Conservation (phyloP, 2,888 invertebrate species). For the Eupithecia inturbata region DNA sequence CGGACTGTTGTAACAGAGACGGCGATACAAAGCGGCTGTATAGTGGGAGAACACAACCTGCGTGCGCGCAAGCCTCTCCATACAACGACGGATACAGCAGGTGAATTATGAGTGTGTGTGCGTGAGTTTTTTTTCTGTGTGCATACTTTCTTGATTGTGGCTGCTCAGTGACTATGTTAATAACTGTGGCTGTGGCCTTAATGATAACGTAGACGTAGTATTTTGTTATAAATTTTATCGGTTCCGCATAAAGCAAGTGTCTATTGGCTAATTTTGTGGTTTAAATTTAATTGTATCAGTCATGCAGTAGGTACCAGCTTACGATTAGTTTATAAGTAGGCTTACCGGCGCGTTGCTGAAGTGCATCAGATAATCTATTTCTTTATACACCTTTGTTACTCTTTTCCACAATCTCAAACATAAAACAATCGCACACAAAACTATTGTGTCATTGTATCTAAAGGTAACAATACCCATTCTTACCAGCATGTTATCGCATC, state of each 20-base stretch:
- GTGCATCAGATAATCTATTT: background rate
- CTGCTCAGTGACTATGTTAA: conserved; percentile 17
- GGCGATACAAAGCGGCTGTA: conserved; percentile 55
- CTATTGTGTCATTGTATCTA: conserved; percentile 7
- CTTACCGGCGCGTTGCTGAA: background rate
- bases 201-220: conserved; percentile 79
- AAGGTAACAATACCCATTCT: conserved; percentile 4
- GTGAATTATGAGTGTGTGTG: conserved; percentile 76
- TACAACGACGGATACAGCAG: conserved; percentile 73
- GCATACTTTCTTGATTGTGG: conserved; percentile 69
- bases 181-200: conserved; percentile 50
- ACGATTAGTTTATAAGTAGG: background rate
- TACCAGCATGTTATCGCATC: conserved; percentile 4
- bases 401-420: background rate
- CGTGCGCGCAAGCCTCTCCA: conserved; percentile 76
- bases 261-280: background rate
- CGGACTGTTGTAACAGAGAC: conserved; percentile 52
- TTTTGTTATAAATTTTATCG: conserved; percentile 71
- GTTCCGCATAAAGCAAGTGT: conserved; percentile 30
- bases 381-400: background rate
- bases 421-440: background rate
- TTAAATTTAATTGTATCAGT: background rate
- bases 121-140: conserved; percentile 63
- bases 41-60: conserved; percentile 78
- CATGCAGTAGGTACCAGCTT: background rate